Evolutionary conservation across 2,888 invertebrate genomes (phyloP), one percentile per base, ranked within the genome.

Genomic region (Scelioninae gen. 2): DNA sequence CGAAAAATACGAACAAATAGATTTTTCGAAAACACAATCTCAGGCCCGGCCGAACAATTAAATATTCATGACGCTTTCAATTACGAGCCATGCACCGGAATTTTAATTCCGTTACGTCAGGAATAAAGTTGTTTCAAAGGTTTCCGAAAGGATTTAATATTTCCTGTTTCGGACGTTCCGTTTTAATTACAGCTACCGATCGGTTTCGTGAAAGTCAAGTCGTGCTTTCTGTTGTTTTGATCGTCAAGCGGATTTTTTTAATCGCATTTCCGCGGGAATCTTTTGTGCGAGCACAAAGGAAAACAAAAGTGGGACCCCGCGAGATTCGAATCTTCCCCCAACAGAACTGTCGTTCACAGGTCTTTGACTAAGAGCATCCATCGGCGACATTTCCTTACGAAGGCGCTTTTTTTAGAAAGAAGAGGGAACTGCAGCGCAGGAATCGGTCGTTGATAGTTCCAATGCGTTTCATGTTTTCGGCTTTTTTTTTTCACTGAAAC

Each of bases 111-210:
- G n/a, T 25, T 15, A 22, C 25, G 35, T 16, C 22, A 11, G 37
- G 18, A 53, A 64, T 64, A 52, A 52, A 43, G 31, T 22, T 18
- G 52, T 43, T 63, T 19, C 41, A 22, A 41, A 28, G 63, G 50
- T 19, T 53, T 25, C 65, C 65, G 65, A 67, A 67, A 67, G 58
- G 58, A 67, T 67, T 67, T 58, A 57, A 58, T 50, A 55, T 67
- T 67, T 67, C 67, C 67, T 48, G 65, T 58, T 41, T 22, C 31
- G 5, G 3, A 52, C 19, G 28, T 55, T 31, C 25, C 13, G 37
- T 39, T 46, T 37, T 46, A 55, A 65, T 65, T 65, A n/a, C 43
- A 9, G 16, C 33, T 37, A 28, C 35, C 46, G 48, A 35, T 55
- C 11, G 18, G 11, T 37, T 39, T 9, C 13, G 28, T 22, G 55